phyloP scores from a whole-genome alignment of 1,140 invertebrate genomes.

The Drosophila gunungcola region DNA sequence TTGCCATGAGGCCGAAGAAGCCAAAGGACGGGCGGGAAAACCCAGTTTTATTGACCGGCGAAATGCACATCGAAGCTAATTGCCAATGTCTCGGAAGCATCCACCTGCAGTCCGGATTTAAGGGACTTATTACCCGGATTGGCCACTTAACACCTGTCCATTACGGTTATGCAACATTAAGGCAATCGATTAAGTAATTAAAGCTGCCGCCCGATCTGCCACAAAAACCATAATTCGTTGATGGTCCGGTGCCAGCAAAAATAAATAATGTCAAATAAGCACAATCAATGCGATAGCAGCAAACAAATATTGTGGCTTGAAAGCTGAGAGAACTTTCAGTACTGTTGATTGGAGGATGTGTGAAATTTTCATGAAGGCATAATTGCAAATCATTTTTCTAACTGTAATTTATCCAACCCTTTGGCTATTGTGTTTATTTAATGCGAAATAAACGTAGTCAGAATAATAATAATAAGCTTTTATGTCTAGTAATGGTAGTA shows the following conservation, averaged over 20 bases:
- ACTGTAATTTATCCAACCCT: too few species aligned
- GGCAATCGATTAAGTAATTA: constrained; percentile 54
- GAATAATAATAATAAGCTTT: too few species aligned
- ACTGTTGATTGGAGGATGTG: too few species aligned
- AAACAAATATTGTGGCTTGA: neutral
- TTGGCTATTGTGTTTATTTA: too few species aligned
- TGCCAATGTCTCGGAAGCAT: constrained; percentile 1
- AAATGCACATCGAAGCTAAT: constrained; percentile 24
- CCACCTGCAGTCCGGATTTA: constrained; percentile 9
- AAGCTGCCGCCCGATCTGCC: constrained; percentile 10
- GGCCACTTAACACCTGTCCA: constrained; percentile 25
- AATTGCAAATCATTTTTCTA: too few species aligned
- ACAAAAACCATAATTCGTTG: constrained; percentile 17
- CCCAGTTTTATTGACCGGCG: neutral
- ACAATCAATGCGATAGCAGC: neutral
- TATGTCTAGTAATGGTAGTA: too few species aligned
- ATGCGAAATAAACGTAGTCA: too few species aligned
- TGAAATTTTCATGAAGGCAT: too few species aligned
- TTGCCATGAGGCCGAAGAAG: neutral
- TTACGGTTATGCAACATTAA: constrained; percentile 42
- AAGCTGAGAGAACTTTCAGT: too few species aligned
- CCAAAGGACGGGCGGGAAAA: neutral
- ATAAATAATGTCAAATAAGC: neutral
- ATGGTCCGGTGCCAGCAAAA: neutral
- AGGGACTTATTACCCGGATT: constrained; percentile 6